These are phyloP conservation scores for Euwallacea similis DNA, from an alignment of 1,140 invertebrate genomes.

Conservation along the genomic window DNA sequence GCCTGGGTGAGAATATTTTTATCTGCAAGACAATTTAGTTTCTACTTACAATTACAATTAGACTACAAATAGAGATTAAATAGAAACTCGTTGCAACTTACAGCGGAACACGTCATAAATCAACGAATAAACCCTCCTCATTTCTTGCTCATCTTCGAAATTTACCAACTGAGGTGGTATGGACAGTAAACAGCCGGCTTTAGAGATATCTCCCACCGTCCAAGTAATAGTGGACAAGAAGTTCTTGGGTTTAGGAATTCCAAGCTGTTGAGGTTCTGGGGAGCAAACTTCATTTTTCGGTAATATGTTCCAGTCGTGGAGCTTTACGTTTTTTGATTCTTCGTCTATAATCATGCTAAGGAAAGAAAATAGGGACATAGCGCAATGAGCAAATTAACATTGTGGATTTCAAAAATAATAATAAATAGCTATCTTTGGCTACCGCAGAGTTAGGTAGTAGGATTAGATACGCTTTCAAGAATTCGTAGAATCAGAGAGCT, in stretches of 20 bases:
- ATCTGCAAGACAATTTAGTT: constrained; percentile 58
- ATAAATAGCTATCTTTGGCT: not conserved
- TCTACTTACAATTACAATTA: not conserved
- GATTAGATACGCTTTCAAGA: not conserved
- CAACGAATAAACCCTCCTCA: constrained; percentile 73
- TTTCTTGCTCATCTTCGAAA: constrained; percentile 73
- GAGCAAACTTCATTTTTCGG: constrained; percentile 37
- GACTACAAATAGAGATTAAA: not conserved
- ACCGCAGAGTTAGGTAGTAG: not conserved
- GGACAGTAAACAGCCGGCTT: constrained; percentile 62
- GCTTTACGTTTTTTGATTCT: constrained; percentile 34
- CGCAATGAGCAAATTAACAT: not conserved
- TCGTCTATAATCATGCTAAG: constrained; percentile 33
- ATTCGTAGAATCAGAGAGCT: not conserved
- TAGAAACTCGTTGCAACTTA: constrained; percentile 53
- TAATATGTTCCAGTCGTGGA: constrained; percentile 51
- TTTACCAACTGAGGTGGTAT: constrained; percentile 57
- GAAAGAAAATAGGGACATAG: not conserved
- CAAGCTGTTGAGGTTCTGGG: constrained; percentile 1
- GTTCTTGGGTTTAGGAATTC: constrained; percentile 21
- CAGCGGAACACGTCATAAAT: constrained; percentile 79
- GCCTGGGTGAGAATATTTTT: constrained; percentile 69
- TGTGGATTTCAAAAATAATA: not conserved
- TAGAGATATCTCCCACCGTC: constrained; percentile 60
- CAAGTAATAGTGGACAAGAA: constrained; percentile 49